Evolutionary conservation across 2,888 invertebrate genomes (phyloP).

Genomic region (Notocelia uddmanniana): DNA sequence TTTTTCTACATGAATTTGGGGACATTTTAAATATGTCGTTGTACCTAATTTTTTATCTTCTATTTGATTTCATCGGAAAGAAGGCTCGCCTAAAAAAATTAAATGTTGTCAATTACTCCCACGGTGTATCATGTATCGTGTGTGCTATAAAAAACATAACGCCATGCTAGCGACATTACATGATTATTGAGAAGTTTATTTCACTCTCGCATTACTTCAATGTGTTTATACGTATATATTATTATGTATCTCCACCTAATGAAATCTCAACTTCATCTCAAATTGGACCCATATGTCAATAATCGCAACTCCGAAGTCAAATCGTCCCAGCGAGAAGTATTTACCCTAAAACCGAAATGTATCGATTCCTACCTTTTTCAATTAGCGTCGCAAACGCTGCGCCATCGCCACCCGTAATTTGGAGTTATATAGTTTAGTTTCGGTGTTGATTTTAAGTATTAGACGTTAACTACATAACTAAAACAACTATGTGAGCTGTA

Average conservation of each 20-base stretch:
- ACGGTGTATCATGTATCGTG: too few relatives aligned
- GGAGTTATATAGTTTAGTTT: constrained; percentile 14
- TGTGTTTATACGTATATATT: not conserved
- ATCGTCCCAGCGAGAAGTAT: constrained; percentile 25
- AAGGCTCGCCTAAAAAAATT: too few relatives aligned
- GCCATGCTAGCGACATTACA: too few relatives aligned
- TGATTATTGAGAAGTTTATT: not conserved
- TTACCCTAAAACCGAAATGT: constrained; percentile 19
- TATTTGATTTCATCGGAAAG: too few relatives aligned
- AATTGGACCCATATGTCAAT: constrained; percentile 23
- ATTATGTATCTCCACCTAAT: not conserved
- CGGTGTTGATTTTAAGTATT: not conserved
- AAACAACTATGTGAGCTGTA: not conserved
- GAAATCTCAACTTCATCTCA: constrained; percentile 1
- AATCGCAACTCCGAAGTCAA: constrained; percentile 18
- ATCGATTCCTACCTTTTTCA: constrained; percentile 37
- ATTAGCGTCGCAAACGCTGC: constrained; percentile 23
- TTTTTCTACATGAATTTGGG: too few relatives aligned
- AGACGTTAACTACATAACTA: not conserved
- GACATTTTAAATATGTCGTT: too few relatives aligned
- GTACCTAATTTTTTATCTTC: too few relatives aligned
- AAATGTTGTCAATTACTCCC: too few relatives aligned
- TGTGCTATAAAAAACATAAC: too few relatives aligned
- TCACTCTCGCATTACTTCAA: not conserved
- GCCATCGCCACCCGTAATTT: constrained; percentile 14